Base-by-base conservation (phyloP, 2,113 vertebrate genomes). In the Epinephelus moara region DNA sequence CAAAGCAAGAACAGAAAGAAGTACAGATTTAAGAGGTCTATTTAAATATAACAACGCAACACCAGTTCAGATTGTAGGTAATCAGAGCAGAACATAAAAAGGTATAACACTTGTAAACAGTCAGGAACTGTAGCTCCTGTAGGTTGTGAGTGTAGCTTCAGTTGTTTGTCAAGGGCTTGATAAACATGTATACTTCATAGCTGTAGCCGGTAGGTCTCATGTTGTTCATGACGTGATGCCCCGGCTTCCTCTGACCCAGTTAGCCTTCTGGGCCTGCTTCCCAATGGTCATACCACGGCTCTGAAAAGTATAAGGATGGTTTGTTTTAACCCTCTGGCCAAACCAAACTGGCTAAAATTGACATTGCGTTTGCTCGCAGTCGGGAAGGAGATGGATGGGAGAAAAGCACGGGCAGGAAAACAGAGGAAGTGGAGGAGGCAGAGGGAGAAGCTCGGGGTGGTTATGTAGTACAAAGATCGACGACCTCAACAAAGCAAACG, bases 201-300 rank as follows among this genome's bases (percentile, higher is more conserved):
- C 64, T 49, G 33, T 33, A 57, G 81, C 40, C 40, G 18, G 37
- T 52, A 10, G 8, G 18, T 59, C 27, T 45, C 11, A 40, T 57
- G 13, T 59, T 25, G 23, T n/a, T 71, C 3, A 19, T 27, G 67
- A 82, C 8, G 2, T 23, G 19, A 70, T 17, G 59, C 50, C 30
- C 15, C 12, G 8, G 49, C 49, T 33, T 59, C 37, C 40, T 30
- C 70, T 76, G 71, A 52, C 75, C 64, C 78, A 30, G 52, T 86
- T 70, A 80, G 60, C 55, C 71, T 40, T 57, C 70, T 49, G 40
- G 62, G 62, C 70, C 75, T 40, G 19, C 9, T 27, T 42, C 66
- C 66, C 60, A 64, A 19, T 1, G 6, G 49, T 62, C 64, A 50
- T 59, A 42, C 74, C 75, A 67, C 50, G 11, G 42, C 7, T 45